Percentiles rank a stretch among this genome's conserved stretches.
These are phyloP conservation scores for Rhagonycha lutea DNA, from an alignment of 2,888 invertebrate species.

Conservation along the genomic window DNA sequence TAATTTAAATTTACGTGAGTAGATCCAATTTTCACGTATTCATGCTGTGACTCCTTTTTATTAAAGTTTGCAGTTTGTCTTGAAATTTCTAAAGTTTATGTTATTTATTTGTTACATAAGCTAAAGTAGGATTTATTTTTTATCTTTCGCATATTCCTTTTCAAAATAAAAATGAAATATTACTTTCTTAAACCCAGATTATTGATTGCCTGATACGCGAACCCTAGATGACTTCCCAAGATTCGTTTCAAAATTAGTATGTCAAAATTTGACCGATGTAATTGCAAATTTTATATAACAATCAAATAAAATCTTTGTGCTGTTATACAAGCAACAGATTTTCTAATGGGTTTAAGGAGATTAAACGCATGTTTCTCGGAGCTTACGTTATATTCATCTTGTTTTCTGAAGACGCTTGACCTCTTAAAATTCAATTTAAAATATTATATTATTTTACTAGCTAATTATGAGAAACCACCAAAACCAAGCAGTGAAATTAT, in stretches of 20 bases:
- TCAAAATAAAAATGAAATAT: neutral
- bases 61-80: neutral
- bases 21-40: neutral
- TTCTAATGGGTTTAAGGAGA: too few relatives aligned
- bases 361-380: too few relatives aligned
- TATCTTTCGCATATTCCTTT: neutral
- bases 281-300: too few relatives aligned
- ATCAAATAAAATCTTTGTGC: too few relatives aligned
- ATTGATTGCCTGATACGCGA: neutral
- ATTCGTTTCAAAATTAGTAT: neutral
- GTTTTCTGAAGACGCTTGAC: too few relatives aligned
- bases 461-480: too few relatives aligned
- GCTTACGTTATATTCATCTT: too few relatives aligned
- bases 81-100: neutral
- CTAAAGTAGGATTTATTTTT: neutral
- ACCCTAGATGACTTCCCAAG: neutral
- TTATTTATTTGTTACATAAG: neutral
- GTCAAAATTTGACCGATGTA: neutral
- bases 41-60: neutral
- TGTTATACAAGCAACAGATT: too few relatives aligned
- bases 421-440: too few relatives aligned
- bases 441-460: too few relatives aligned
- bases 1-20: neutral
- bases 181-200: neutral
- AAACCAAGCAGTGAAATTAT: neutral